A percentile compares a stretch with the other conserved stretches of the same genome.
phyloP scores from a whole-genome alignment of 2,888 invertebrate species.

The Oscheius sp. region DNA sequence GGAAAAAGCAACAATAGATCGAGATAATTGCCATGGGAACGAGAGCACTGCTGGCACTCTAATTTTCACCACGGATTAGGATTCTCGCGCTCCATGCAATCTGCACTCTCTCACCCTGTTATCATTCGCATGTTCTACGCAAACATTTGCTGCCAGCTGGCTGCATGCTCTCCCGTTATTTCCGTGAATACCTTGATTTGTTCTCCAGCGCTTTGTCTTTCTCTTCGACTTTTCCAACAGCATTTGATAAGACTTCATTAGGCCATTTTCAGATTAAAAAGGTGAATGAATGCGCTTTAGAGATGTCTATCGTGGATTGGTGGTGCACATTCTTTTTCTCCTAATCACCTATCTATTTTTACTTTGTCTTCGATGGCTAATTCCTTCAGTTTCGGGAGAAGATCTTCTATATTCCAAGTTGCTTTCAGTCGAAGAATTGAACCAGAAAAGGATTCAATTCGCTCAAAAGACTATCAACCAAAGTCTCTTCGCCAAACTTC shows the following conservation, averaged over 20 bases:
- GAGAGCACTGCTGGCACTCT: too few species aligned
- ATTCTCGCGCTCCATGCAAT: not conserved
- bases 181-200: not conserved
- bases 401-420: not conserved
- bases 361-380: not conserved
- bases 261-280: not conserved
- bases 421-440: not conserved
- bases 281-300: slow-evolving; percentile 24
- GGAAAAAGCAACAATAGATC: too few species aligned
- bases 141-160: slow-evolving; percentile 22
- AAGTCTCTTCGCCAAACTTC: not conserved
- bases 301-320: not conserved
- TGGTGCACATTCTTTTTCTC: slow-evolving; percentile 4
- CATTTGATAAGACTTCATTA: not conserved
- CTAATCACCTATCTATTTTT: not conserved
- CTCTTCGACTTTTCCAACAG: not conserved
- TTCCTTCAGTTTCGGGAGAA: not conserved
- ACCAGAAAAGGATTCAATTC: not conserved
- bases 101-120: slow-evolving; percentile 19
- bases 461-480: slow-evolving; percentile 1
- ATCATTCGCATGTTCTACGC: slow-evolving; percentile 24
- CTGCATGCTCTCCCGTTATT: not conserved
- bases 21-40: too few species aligned
- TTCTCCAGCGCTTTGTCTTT: not conserved
- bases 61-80: too few species aligned